These are phyloP conservation scores for Bedellia somnulentella DNA, from an alignment of 2,888 invertebrate genomes.

Conservation along the genomic window DNA sequence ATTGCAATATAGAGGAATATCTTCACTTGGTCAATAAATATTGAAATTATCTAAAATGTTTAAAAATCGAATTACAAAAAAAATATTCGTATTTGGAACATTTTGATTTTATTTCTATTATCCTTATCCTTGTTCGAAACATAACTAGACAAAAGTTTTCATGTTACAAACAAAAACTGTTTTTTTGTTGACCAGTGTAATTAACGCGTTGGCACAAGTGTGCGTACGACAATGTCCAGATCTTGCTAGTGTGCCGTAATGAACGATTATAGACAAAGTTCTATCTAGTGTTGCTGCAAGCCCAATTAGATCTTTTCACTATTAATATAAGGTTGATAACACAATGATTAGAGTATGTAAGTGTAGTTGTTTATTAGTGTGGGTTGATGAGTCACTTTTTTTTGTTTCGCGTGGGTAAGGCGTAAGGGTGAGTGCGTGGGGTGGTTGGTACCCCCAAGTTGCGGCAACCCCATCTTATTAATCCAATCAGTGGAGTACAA, in stretches of 20 bases:
- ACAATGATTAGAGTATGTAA: slow-evolving; percentile 30
- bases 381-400: slow-evolving; percentile 63
- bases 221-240: slow-evolving; percentile 31
- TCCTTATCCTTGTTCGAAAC: too few relatives aligned
- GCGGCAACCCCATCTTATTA: slow-evolving; percentile 59
- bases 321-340: slow-evolving; percentile 20
- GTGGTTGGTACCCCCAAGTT: slow-evolving; percentile 50
- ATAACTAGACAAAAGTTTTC: too few relatives aligned
- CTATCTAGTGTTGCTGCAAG: too few relatives aligned
- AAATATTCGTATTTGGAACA: too few relatives aligned
- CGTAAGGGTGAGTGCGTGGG: slow-evolving; percentile 34
- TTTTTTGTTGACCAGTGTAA: too few relatives aligned
- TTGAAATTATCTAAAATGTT: too few relatives aligned
- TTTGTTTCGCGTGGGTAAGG: slow-evolving; percentile 53
- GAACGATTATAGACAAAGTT: slow-evolving; percentile 59
- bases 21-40: too few relatives aligned
- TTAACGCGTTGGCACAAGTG: slow-evolving; percentile 54
- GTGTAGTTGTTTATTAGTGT: slow-evolving; percentile 49
- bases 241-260: slow-evolving; percentile 50
- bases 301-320: too few relatives aligned
- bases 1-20: too few relatives aligned
- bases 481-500: slow-evolving; percentile 48
- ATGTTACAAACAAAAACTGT: too few relatives aligned
- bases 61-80: too few relatives aligned
- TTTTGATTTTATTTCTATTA: too few relatives aligned